Percentiles rank a stretch among this genome's conserved stretches.
phyloP scores from a whole-genome alignment of 1,140 invertebrate species.

The Brachionus plicatilis region DNA sequence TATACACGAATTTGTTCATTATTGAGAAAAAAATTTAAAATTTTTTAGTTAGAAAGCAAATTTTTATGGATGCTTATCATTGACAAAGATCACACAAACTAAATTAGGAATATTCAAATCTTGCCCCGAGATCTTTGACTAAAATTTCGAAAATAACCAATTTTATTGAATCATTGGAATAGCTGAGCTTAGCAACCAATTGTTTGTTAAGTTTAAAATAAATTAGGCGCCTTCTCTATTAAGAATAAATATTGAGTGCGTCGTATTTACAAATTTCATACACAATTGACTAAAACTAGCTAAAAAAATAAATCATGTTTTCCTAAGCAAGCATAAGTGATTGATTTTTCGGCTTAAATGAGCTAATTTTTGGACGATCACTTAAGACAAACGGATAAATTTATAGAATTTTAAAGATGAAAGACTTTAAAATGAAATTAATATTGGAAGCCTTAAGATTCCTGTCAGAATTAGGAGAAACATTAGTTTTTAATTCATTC shows the following conservation, averaged over 20 bases:
- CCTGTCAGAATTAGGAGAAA: background rate
- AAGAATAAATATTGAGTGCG: background rate
- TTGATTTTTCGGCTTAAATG: background rate
- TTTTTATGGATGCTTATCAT: background rate
- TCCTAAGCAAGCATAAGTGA: background rate
- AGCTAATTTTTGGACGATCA: background rate
- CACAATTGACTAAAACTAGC: background rate
- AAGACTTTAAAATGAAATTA: background rate
- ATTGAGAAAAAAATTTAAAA: background rate
- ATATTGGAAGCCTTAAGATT: background rate
- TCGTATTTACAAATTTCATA: background rate
- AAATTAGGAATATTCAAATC: background rate
- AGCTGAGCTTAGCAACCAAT: constrained; percentile 8
- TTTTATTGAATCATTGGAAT: background rate
- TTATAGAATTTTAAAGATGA: background rate
- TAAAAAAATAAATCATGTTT: background rate
- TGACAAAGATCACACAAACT: background rate
- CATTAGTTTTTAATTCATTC: background rate
- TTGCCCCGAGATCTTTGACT: background rate
- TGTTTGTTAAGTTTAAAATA: background rate
- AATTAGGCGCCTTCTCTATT: background rate
- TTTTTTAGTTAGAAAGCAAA: background rate
- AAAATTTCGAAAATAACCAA: background rate
- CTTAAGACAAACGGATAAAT: background rate
- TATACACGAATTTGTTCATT: background rate